Conservation (phyloP, 1,140 invertebrate genomes). For the Rhyzopertha dominica region DNA sequence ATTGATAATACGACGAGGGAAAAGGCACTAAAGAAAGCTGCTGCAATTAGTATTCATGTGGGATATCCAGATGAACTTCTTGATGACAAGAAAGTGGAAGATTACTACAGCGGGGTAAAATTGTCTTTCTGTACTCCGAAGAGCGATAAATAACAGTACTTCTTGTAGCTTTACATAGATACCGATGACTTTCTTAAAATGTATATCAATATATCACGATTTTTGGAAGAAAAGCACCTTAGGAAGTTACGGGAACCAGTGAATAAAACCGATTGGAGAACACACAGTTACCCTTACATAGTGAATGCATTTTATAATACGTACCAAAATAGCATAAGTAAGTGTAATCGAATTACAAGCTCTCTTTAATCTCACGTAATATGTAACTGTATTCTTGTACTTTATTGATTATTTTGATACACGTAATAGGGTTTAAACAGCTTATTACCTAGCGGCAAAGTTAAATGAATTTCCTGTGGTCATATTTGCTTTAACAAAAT, state of each 20-base stretch:
- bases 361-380: neutral
- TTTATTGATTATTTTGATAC: too few relatives aligned
- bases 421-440: too few relatives aligned
- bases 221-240: conserved; percentile 30
- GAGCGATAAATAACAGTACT: neutral
- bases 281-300: conserved; percentile 51
- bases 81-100: conserved; percentile 47
- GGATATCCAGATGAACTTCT: conserved; percentile 53
- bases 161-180: conserved; percentile 58
- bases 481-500: too few relatives aligned
- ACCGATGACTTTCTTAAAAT: conserved; percentile 61
- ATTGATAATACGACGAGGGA: conserved; percentile 57
- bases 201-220: conserved; percentile 55
- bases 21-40: conserved; percentile 49
- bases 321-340: conserved; percentile 55
- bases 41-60: conserved; percentile 47
- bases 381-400: conserved; percentile 5
- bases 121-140: neutral
- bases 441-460: too few relatives aligned
- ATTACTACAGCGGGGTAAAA: conserved; percentile 34
- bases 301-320: conserved; percentile 57
- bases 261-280: conserved; percentile 57
- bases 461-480: too few relatives aligned
- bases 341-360: conserved; percentile 20
- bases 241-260: conserved; percentile 50